Percentiles rank a stretch among this genome's conserved stretches.
These are phyloP conservation scores for Xenopus petersii DNA, from an alignment of 2,797 vertebrate species.

Conservation along the genomic window DNA sequence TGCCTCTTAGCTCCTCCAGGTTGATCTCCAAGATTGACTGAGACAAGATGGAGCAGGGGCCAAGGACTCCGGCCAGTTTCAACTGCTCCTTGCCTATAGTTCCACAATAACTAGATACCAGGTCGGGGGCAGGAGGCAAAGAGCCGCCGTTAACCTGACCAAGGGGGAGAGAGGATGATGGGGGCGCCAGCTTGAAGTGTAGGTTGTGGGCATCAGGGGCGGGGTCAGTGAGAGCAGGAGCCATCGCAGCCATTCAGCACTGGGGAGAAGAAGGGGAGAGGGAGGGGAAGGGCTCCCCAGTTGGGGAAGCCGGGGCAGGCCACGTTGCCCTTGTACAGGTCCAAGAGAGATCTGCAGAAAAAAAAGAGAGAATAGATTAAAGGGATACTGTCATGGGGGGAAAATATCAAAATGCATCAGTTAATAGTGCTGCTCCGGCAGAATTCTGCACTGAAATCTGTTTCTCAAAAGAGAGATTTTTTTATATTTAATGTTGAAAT, in stretches of 20 bases:
- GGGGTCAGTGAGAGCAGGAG: constrained; percentile 99
- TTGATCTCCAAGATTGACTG: constrained; percentile 86
- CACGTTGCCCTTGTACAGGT: constrained; percentile 28
- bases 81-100: constrained; percentile 89
- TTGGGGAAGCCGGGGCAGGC: constrained; percentile 28
- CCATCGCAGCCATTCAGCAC: constrained; percentile 99
- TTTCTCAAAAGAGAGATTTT: too few relatives aligned
- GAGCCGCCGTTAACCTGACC: constrained; percentile 93
- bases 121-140: constrained; percentile 76
- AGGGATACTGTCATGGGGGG: too few relatives aligned
- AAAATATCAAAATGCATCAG: too few relatives aligned
- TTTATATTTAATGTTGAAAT: too few relatives aligned
- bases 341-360: constrained; percentile 16
- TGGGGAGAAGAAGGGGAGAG: constrained; percentile 55
- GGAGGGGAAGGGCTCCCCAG: constrained; percentile 26
- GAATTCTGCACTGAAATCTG: too few relatives aligned
- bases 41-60: constrained; percentile 83
- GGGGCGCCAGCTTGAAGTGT: constrained; percentile 98
- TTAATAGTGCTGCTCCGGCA: too few relatives aligned
- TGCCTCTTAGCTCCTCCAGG: constrained; percentile 88
- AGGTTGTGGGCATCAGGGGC: constrained; percentile 99
- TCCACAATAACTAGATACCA: constrained; percentile 86
- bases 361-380: neutral
- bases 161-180: constrained; percentile 92
- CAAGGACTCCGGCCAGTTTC: constrained; percentile 91